A percentile compares a stretch with the other conserved stretches of the same genome.
phyloP scores from a whole-genome alignment of 2,888 invertebrate species.

The Eretmocerus hayati region DNA sequence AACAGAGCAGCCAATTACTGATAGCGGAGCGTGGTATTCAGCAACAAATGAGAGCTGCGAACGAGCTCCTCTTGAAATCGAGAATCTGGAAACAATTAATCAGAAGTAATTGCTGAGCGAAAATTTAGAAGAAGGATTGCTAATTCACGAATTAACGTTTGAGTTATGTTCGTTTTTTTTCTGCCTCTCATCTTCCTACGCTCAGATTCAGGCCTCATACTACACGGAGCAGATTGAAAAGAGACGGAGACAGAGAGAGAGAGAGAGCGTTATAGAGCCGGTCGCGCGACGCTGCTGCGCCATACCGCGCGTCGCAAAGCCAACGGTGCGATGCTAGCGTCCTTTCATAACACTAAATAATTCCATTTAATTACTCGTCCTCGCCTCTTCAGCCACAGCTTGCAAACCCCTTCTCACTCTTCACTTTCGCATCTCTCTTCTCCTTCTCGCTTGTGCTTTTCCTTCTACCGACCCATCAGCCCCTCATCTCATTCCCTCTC shows the following conservation, averaged over 20 bases:
- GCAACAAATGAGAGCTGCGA: background rate
- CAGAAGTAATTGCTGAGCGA: background rate
- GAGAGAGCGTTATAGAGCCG: no score
- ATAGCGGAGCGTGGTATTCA: no score
- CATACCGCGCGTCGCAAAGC: slow-evolving; percentile 3
- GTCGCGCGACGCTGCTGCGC: no score
- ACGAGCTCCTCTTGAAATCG: background rate
- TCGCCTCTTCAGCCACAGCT: slow-evolving; percentile 21
- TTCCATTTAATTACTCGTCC: slow-evolving; percentile 38
- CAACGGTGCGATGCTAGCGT: slow-evolving; percentile 20
- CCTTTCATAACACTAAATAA: slow-evolving; percentile 37
- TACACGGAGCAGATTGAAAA: no score
- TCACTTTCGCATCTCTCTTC: background rate
- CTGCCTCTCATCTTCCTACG: background rate
- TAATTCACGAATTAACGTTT: background rate
- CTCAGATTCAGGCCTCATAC: no score
- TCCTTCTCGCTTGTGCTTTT: no score
- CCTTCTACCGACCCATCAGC: no score
- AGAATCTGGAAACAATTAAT: background rate
- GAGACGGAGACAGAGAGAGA: no score
- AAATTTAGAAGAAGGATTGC: background rate
- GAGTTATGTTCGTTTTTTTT: background rate
- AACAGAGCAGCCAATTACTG: background rate
- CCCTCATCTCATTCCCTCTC: slow-evolving; percentile 1
- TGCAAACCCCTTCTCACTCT: slow-evolving; percentile 4